Base-by-base conservation (phyloP, 2,797 vertebrate species). In the Micrastur ruficollis region DNA sequence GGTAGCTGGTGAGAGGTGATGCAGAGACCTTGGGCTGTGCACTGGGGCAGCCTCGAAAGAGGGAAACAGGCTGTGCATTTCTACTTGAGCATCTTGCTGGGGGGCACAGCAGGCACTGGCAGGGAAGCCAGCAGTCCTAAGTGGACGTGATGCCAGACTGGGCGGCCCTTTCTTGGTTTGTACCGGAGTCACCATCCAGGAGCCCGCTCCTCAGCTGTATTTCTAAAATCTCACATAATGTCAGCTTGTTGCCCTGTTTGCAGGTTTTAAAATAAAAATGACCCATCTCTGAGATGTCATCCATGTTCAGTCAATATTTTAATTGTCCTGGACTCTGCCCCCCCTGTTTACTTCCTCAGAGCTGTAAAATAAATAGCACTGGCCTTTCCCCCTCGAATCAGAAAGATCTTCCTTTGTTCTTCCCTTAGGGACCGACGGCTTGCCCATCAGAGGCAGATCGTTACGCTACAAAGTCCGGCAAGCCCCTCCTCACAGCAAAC, bases 381-480 rank as follows among this genome's bases (percentile, higher is more conserved):
- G 78, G 67, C 89, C 79, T 94, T 89, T 91, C 40, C 12, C 36
- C 12, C 61, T 92, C 59, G 25, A 80, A 85, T 87, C 59, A 87
- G 65, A 61, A 76, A n/a, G 47, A n/a, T 93, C 66, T 89, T 84
- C 66, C 90, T 95, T 96, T 96, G 86, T 93, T 95, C 86, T 73
- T 79, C 74, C 83, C 86, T 36, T 23, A 19, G 80, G 70, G 55
- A 86, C 61, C 1, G 3, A 17, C 1, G 4, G 8, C 59, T 82
- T 87, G 63, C 85, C 29, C 50, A 40, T 52, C 74, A 70, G 55
- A 80, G 58, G 36, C 58, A 79, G 73, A 93, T 65, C 14, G 1
- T 62, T 71, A 53, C 0, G 6, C 31, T 79, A 31, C 62, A 17
- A 58, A 94, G 79, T 78, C 86, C 68, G 8, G 38, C 72, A 91